Evolutionary conservation across 2,888 invertebrate genomes (phyloP).

Genomic region (Siphlonurus alternatus): DNA sequence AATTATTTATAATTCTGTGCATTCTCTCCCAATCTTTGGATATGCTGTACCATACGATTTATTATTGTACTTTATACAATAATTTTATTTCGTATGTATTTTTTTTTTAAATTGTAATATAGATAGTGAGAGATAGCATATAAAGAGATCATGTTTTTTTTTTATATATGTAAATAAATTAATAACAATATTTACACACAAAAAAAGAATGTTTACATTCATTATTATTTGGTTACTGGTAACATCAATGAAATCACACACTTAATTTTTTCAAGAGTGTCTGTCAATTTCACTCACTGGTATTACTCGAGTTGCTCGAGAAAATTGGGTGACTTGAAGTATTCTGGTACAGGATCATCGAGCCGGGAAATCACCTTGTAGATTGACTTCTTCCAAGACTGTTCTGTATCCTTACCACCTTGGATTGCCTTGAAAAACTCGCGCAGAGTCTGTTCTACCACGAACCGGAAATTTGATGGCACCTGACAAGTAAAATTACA

Average conservation of each 20-base stretch:
- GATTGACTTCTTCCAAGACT: slow-evolving; percentile 99
- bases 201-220: neutral
- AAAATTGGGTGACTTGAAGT: slow-evolving; percentile 99
- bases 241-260: neutral
- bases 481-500: slow-evolving; percentile 55
- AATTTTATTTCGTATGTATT: slow-evolving; percentile 10
- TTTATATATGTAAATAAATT: slow-evolving; percentile 6
- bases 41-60: slow-evolving; percentile 16
- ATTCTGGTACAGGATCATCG: slow-evolving; percentile 98
- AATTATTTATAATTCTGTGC: slow-evolving; percentile 8
- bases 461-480: slow-evolving; percentile 90
- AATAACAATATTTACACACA: neutral
- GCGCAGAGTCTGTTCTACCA: slow-evolving; percentile 91
- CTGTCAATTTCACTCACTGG: neutral
- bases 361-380: slow-evolving; percentile 99
- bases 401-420: slow-evolving; percentile 91
- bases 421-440: slow-evolving; percentile 99
- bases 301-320: slow-evolving; percentile 90
- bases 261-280: neutral
- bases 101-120: neutral
- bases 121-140: slow-evolving; percentile 4
- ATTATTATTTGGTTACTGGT: neutral
- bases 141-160: slow-evolving; percentile 1
- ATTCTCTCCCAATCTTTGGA: slow-evolving; percentile 19
- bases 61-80: slow-evolving; percentile 22